Evolutionary conservation across 1,140 invertebrate genomes (phyloP), one percentile per base, ranked within the genome.

Genomic region (Cardiocondyla obscurior): DNA sequence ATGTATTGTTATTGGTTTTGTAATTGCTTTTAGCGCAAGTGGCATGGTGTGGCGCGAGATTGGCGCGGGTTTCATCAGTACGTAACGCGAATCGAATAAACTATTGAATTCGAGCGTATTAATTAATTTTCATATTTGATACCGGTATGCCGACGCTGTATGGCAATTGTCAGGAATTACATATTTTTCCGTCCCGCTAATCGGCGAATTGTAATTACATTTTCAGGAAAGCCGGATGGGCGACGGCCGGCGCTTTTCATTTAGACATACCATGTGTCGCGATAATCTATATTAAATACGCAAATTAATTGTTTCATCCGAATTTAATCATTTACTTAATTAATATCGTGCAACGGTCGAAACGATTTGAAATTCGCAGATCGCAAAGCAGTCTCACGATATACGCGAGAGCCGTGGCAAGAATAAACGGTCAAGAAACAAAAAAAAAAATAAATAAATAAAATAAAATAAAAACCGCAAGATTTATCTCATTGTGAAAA

Each of bases 281-380:
- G 74, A 79, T 79, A 79, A 79, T 79, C 74, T 79, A 69, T 65
- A 79, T 79, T 79, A 69, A 79, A 79, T 67, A 69, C 74, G 74
- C 74, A 79, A 79, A 79, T 79, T 79, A 79, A 79, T 79, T 79
- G 74, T 79, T 79, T 69, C 74, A 79, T 79, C 62, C 74, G 74
- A 79, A 79, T 79, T 79, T 69, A 67, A 79, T 79, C 62, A 79
- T 79, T 79, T 79, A 79, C 74, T 69, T 79, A 79, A 79, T 79
- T 79, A 79, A 79, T 79, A 79, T 79, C 62, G 36, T 69, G 62
- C n/a, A 51, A 62, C 33, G 74, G 22, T 53, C 12, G 62, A 39
- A 39, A 60, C 62, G 73, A 46, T 53, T 69, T 53, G 33, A 79
- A 79, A 79, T 55, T 69, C 36, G 30, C 62, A 53, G 74, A 79